Evolutionary conservation across 2,888 invertebrate species (phyloP), one percentile per base, ranked within the genome.

Genomic region (Seira musarum): DNA sequence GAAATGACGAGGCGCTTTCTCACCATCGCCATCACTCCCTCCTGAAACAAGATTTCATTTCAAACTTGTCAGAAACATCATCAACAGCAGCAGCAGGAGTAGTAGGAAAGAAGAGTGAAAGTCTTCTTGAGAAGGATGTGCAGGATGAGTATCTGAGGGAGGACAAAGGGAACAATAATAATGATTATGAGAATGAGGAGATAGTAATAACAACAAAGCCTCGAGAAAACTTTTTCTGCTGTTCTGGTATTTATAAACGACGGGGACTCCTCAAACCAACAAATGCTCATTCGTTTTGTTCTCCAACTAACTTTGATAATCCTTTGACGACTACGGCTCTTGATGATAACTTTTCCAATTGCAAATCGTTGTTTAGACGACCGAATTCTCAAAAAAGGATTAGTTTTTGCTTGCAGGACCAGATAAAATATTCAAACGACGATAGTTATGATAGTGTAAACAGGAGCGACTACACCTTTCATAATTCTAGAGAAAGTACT

Each of bases 41-140:
- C 21, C 22, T 21, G 60, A 60, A 22, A 60, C 60, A 60, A 60
- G 60, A 60, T 60, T 60, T 60, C 60, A 60, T 60, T 60, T 60
- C 60, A 22, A 21, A 8, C 60, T 19, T 60, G 60, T 60, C 60
- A 60, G 60, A 60, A 60, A 60, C 60, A 60, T 60, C 60, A n/a
- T n/a, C 57, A 57, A 17, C n/a, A 30, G 8, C 30, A 30, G 30
- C 30, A 30, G 30, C 30, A 30, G 30, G 30, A 30, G 13, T 19
- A 60, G 5, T 21, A 21, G 8, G 21, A 21, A 60, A 8, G 22
- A 21, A 21, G 21, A 60, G 60, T 6, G 60, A 13, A 60, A 21
- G 13, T 21, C 19, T 10, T 60, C 19, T 2, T 8, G 21, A 60
- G n/a, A 60, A 60, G 21, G 21, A 3, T n/a, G 49, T 60, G 60